phyloP scores from a whole-genome alignment of 1,140 invertebrate genomes.

The Drosophila aff. region DNA sequence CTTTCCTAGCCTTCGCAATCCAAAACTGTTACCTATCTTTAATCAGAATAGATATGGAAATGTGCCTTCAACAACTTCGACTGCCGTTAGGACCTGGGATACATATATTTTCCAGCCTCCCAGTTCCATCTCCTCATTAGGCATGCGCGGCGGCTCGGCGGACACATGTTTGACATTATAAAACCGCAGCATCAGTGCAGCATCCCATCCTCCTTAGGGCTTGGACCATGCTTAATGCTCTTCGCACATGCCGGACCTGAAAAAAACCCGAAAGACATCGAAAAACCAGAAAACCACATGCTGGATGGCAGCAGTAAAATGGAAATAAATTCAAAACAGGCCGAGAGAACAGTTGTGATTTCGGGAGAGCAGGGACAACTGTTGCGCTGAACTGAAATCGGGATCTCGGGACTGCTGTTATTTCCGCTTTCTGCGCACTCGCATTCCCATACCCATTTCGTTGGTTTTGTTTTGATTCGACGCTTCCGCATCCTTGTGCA shows the following conservation, averaged over 20 bases:
- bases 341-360: conserved; percentile 71
- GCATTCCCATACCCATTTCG: conserved; percentile 43
- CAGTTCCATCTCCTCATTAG: conserved; percentile 46
- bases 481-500: conserved; percentile 68
- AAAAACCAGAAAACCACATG: conserved; percentile 30
- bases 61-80: conserved; percentile 11
- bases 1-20: no score
- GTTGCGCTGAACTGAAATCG: conserved; percentile 62
- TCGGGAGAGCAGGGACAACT: conserved; percentile 60
- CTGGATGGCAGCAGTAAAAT: conserved; percentile 51
- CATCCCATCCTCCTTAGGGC: conserved; percentile 16
- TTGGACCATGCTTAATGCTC: conserved; percentile 57
- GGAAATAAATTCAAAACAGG: conserved; percentile 73
- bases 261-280: not conserved
- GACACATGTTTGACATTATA: conserved; percentile 81
- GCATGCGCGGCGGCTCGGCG: conserved; percentile 39
- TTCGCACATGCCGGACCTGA: conserved; percentile 54
- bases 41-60: conserved; percentile 25
- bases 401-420: conserved; percentile 50
- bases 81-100: conserved; percentile 54
- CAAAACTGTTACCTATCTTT: not conserved
- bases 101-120: conserved; percentile 42
- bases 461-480: conserved; percentile 71
- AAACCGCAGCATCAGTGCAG: conserved; percentile 65
- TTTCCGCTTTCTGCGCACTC: conserved; percentile 66